phyloP scores from a whole-genome alignment of 2,888 invertebrate species.

The Spicauda simplicius region DNA sequence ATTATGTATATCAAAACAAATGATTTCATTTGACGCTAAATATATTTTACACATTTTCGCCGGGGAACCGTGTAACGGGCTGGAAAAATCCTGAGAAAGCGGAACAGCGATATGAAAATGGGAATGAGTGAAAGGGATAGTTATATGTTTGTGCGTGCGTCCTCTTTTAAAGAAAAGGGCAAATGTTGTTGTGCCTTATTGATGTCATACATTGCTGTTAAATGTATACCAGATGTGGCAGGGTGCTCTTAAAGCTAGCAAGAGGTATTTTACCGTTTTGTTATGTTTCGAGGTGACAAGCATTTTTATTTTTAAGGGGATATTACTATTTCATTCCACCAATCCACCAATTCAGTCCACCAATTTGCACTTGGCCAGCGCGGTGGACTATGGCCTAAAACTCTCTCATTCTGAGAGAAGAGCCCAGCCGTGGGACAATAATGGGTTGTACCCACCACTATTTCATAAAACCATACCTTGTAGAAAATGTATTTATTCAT shows the following conservation, averaged over 20 bases:
- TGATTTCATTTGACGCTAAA: constrained; percentile 72
- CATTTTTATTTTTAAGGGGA: not conserved
- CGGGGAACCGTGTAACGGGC: constrained; percentile 57
- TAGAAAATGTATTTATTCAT: too few relatives aligned
- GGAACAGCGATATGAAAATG: constrained; percentile 41
- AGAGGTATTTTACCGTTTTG: constrained; percentile 44
- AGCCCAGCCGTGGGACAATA: too few relatives aligned
- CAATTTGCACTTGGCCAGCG: too few relatives aligned
- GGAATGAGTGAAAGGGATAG: constrained; percentile 44
- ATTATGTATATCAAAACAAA: constrained; percentile 68
- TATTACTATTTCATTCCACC: not conserved
- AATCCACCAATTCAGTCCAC: too few relatives aligned
- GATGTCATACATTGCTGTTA: constrained; percentile 65
- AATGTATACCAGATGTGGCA: constrained; percentile 60
- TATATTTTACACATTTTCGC: constrained; percentile 68
- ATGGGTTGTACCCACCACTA: too few relatives aligned
- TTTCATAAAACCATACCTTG: too few relatives aligned
- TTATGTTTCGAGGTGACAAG: constrained; percentile 19
- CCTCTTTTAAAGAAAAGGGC: constrained; percentile 47
- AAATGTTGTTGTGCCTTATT: constrained; percentile 58
- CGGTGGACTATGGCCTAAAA: too few relatives aligned
- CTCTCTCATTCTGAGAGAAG: too few relatives aligned
- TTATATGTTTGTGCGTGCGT: constrained; percentile 42
- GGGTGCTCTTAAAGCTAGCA: constrained; percentile 48
- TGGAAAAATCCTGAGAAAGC: constrained; percentile 61